These are phyloP conservation scores for Psilopogon haemacephalus DNA, from an alignment of 2,113 vertebrate genomes.

Conservation along the genomic window DNA sequence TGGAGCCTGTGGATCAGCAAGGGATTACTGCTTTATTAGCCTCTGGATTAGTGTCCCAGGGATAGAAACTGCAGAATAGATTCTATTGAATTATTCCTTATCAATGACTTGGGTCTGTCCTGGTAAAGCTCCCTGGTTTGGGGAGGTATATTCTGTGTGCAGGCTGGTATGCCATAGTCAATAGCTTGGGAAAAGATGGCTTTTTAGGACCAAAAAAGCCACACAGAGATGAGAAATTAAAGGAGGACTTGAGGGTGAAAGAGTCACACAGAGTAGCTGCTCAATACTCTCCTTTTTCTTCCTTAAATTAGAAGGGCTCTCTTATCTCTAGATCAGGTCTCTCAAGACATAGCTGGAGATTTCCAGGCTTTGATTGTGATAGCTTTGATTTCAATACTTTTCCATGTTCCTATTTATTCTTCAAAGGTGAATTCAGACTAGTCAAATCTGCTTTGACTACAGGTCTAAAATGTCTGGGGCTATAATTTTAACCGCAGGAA, in stretches of 20 bases:
- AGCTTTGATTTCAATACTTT: conserved; percentile 44
- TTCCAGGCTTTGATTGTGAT: not conserved
- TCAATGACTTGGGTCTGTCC: not conserved
- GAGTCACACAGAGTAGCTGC: not conserved
- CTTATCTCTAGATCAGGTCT: conserved; percentile 14
- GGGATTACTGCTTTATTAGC: conserved; percentile 46
- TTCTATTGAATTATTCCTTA: conserved; percentile 10
- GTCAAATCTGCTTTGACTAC: not conserved
- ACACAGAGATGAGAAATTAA: not conserved
- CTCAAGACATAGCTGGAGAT: conserved; percentile 24
- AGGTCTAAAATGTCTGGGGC: conserved; percentile 1
- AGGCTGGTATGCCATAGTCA: not conserved
- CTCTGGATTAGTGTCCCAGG: conserved; percentile 40
- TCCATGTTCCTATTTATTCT: conserved; percentile 36
- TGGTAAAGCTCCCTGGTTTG: not conserved
- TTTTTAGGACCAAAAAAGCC: not conserved
- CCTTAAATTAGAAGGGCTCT: conserved; percentile 31
- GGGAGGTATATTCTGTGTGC: not conserved
- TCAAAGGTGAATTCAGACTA: conserved; percentile 37
- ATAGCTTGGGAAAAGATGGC: not conserved
- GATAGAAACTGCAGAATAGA: not conserved
- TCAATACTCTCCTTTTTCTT: not conserved
- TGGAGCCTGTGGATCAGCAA: not conserved
- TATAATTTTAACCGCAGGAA: not conserved
- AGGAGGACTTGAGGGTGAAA: not conserved